These are phyloP conservation scores for Pyrochroa serraticornis DNA, from an alignment of 2,888 invertebrate species.

Conservation along the genomic window DNA sequence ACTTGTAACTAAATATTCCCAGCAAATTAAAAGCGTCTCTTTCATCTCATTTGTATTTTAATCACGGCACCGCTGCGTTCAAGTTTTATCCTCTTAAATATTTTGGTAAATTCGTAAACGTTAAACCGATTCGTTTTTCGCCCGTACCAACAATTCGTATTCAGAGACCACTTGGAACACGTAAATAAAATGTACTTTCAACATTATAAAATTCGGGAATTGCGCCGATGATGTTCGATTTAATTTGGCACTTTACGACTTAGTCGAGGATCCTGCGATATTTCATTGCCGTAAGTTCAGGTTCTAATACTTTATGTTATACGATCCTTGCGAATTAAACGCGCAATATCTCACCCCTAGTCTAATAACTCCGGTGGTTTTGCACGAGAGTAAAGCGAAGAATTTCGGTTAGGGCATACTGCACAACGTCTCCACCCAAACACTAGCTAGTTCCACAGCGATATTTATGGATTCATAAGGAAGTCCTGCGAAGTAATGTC, in stretches of 20 bases:
- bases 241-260: conserved; percentile 16
- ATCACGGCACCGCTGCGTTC: neutral
- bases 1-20: conserved; percentile 11
- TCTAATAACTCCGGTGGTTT: conserved; percentile 44
- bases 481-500: conserved; percentile 8
- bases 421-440: conserved; percentile 4
- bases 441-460: conserved; percentile 4
- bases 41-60: conserved; percentile 8
- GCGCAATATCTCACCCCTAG: conserved; percentile 41
- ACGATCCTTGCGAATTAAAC: conserved; percentile 39
- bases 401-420: conserved; percentile 29
- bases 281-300: conserved; percentile 31
- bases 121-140: too few species aligned
- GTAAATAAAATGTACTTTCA: neutral
- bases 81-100: too few species aligned
- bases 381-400: conserved; percentile 34
- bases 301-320: conserved; percentile 33
- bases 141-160: too few species aligned
- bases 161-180: neutral
- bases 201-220: neutral
- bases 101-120: too few species aligned
- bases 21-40: conserved; percentile 6
- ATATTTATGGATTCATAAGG: conserved; percentile 21
- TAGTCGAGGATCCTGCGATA: conserved; percentile 7
- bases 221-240: conserved; percentile 5